Evolutionary conservation across 2,888 invertebrate genomes (phyloP), one percentile per base, ranked within the genome.

Genomic region (Polyploca ridens): DNA sequence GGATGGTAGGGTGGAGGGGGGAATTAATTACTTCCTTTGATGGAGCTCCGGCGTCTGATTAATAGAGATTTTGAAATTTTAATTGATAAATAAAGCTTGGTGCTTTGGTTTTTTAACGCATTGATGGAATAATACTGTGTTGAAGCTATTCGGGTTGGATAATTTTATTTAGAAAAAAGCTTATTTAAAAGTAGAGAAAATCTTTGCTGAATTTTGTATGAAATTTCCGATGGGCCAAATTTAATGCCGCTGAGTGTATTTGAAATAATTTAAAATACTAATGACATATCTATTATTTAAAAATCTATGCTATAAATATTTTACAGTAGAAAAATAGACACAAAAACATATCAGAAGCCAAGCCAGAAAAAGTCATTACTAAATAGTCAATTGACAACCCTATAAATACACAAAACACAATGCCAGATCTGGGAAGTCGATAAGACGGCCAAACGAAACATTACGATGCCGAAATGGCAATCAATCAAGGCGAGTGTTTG

Each of bases 11-110:
- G 16, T 2, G 49, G 16, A 7, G 16, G 49, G 49, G 44, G 46
- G 62, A 38, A 60, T 62, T 60, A 66, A 66, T 69, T 69, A 54
- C 63, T 60, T 63, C 64, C 64, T 58, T 67, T 67, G 62, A 64
- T 44, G 65, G 14, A 41, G 33, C 44, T 33, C 58, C 57, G 63
- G 58, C 35, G 58, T 33, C 65, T 63, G 65, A 63, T 66, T 57
- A 58, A 57, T 58, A 11, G 63, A 38, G 63, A 57, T 19, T 63
- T 27, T 19, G 4, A 54, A 44, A 58, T 49, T n/a, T 54, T 57
- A 59, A 59, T 62, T 33, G 60, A 41, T 54, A 58, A 58, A 62
- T 57, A 59, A 62, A 38, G 10, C 62, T 33, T 19, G 33, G 54
- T 41, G 60, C 38, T 58, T 57, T 58, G 10, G 27, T 19, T 13